Percentiles rank a stretch among this genome's conserved stretches.
phyloP scores from a whole-genome alignment of 1,140 invertebrate genomes.

The Drosophila mayri region DNA sequence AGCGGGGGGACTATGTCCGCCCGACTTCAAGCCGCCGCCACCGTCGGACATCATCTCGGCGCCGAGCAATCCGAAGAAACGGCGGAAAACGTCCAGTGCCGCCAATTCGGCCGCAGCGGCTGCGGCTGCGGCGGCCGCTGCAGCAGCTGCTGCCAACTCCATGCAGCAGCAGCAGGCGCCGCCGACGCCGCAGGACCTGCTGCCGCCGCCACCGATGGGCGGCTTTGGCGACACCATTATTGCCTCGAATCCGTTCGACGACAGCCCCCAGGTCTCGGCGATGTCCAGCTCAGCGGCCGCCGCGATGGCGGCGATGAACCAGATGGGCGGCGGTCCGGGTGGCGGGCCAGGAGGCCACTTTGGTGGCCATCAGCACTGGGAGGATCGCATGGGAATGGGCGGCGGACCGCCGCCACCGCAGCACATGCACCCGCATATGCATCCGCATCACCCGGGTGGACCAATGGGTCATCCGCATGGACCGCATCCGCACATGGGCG shows the following conservation, averaged over 20 bases:
- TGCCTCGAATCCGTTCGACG: constrained; percentile 98
- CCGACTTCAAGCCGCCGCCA: constrained; percentile 88
- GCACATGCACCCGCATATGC: constrained; percentile 85
- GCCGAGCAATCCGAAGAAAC: constrained; percentile 89
- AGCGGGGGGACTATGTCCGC: constrained; percentile 87
- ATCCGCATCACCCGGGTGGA: constrained; percentile 86
- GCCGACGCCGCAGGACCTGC: constrained; percentile 89
- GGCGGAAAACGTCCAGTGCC: constrained; percentile 88
- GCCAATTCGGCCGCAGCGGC: constrained; percentile 79
- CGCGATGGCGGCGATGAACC: constrained; percentile 87
- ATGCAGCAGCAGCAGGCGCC: constrained; percentile 86
- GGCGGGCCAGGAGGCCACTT: constrained; percentile 71
- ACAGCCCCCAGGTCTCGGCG: constrained; percentile 89
- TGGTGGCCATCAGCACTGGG: constrained; percentile 86
- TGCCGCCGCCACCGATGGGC: constrained; percentile 92
- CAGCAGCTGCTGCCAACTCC: constrained; percentile 85
- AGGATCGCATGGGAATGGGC: constrained; percentile 83
- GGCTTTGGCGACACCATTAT: constrained; percentile 97
- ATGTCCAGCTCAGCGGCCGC: constrained; percentile 82
- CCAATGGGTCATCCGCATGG: constrained; percentile 73
- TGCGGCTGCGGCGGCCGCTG: constrained; percentile 79
- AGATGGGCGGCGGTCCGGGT: constrained; percentile 72
- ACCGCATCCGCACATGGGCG: constrained; percentile 86
- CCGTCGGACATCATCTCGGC: constrained; percentile 87
- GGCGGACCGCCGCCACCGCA: constrained; percentile 86